phyloP scores from a whole-genome alignment of 2,888 invertebrate species.

The Cephus runcator region DNA sequence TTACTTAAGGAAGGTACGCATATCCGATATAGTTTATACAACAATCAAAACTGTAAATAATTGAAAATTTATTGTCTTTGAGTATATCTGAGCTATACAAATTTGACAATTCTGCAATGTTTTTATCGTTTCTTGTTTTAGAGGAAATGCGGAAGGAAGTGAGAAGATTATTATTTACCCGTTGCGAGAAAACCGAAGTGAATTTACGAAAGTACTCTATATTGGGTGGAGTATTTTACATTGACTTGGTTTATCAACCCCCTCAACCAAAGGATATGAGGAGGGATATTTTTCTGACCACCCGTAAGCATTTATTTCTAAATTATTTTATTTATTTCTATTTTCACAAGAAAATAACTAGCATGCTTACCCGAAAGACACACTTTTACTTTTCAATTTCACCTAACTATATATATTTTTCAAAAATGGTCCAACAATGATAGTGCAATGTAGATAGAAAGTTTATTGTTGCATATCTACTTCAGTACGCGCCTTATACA shows the following conservation, averaged over 20 bases:
- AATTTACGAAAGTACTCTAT: slow-evolving; percentile 81
- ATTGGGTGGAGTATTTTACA: slow-evolving; percentile 80
- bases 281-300: slow-evolving; percentile 68
- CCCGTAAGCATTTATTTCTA: slow-evolving; percentile 66
- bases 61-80: not conserved
- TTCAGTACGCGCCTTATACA: too few species aligned
- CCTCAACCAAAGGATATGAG: slow-evolving; percentile 77
- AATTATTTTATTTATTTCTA: slow-evolving; percentile 7
- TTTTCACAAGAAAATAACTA: not conserved
- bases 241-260: slow-evolving; percentile 81
- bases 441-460: too few species aligned
- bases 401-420: not conserved
- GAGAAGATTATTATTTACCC: slow-evolving; percentile 45
- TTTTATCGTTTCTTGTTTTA: slow-evolving; percentile 50
- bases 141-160: slow-evolving; percentile 58
- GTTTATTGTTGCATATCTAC: too few species aligned
- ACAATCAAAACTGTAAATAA: not conserved
- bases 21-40: not conserved
- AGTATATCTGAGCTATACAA: slow-evolving; percentile 9
- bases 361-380: not conserved
- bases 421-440: not conserved
- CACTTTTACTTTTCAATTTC: not conserved
- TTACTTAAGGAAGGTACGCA: slow-evolving; percentile 45
- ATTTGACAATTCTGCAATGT: not conserved
- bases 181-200: slow-evolving; percentile 66